Percentiles rank a stretch among this genome's conserved stretches.
phyloP scores from a whole-genome alignment of 2,113 vertebrate species.

The Motacilla alba region DNA sequence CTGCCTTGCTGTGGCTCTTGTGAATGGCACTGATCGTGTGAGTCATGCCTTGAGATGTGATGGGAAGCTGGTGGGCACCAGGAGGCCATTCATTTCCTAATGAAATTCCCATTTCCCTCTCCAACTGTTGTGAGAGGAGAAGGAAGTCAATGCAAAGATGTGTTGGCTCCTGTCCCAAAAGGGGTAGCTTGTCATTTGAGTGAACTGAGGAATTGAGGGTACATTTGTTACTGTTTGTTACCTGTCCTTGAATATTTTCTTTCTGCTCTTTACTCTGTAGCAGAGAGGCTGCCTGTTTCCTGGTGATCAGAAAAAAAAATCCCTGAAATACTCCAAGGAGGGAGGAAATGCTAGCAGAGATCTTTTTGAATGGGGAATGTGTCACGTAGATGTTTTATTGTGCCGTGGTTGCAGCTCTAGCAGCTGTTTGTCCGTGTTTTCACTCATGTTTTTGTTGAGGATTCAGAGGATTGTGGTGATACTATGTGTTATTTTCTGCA shows the following conservation, averaged over 20 bases:
- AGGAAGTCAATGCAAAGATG: background rate
- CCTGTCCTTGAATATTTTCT: background rate
- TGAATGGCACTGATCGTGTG: background rate
- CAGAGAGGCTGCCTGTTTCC: background rate
- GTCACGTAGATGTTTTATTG: background rate
- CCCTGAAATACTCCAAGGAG: background rate
- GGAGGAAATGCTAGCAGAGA: background rate
- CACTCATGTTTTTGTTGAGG: background rate
- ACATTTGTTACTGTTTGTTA: background rate
- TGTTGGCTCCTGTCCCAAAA: background rate
- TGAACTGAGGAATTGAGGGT: background rate
- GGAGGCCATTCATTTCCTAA: background rate
- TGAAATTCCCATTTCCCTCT: background rate
- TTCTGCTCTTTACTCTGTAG: background rate
- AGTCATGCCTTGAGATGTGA: background rate
- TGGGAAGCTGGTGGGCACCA: background rate
- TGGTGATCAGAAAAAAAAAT: background rate
- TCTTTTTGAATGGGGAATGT: background rate
- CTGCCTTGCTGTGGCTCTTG: background rate
- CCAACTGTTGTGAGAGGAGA: background rate
- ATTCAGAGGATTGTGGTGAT: background rate
- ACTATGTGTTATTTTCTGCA: background rate
- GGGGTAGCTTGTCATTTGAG: background rate
- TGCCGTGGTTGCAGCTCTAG: background rate
- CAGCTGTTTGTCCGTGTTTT: background rate